phyloP scores from a whole-genome alignment of 2,797 vertebrate genomes.

The Ibycter americanus region DNA sequence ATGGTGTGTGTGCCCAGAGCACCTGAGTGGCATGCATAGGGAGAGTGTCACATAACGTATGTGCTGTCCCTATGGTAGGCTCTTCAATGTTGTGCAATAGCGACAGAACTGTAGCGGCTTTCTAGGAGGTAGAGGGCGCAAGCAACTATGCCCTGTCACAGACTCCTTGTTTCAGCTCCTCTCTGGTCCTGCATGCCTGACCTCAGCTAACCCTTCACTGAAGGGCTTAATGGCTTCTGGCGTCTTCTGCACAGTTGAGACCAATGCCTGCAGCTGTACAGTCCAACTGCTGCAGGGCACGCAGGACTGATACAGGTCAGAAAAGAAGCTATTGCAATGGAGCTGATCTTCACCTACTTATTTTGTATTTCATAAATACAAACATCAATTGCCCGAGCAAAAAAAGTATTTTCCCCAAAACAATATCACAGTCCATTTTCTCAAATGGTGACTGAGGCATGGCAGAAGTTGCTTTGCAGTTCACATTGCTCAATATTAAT shows the following conservation, averaged over 20 bases:
- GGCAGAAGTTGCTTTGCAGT: background rate
- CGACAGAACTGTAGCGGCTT: background rate
- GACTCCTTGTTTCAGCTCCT: background rate
- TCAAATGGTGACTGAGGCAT: background rate
- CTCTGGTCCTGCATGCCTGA: background rate
- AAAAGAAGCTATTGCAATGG: background rate
- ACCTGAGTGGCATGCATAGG: accelerated
- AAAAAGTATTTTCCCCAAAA: background rate
- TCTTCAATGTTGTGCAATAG: background rate
- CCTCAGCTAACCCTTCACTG: background rate
- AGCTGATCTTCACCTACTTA: background rate
- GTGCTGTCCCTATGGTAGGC: background rate
- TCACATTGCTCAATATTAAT: background rate
- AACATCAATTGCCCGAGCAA: background rate
- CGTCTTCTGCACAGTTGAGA: background rate
- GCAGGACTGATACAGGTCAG: background rate
- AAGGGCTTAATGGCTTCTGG: background rate
- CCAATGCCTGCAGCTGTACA: background rate
- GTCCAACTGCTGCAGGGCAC: background rate
- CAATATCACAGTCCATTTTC: background rate
- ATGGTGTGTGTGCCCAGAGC: accelerated
- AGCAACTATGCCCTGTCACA: background rate
- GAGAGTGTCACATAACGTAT: too few relatives aligned
- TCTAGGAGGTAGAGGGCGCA: background rate
- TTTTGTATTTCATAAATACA: background rate